A percentile compares a stretch with the other conserved stretches of the same genome.
Conservation (phyloP, 2,113 vertebrate genomes). For the Rhipidura dahli region DNA sequence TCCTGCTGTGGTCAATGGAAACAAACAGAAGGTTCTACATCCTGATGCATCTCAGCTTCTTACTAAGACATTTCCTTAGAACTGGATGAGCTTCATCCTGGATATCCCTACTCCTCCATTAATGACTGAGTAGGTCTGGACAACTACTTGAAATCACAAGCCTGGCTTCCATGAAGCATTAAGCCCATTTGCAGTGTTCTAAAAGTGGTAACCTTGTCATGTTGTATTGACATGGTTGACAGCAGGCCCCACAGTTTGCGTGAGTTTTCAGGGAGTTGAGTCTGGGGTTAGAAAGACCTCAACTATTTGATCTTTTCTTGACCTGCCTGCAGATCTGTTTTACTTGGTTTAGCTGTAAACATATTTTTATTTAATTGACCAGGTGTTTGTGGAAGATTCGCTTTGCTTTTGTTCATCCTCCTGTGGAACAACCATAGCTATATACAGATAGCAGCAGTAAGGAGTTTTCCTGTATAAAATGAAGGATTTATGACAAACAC, state of each 20-base stretch:
- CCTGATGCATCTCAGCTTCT: background rate
- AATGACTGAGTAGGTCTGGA: background rate
- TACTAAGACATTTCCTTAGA: background rate
- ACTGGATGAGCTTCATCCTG: background rate
- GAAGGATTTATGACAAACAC: background rate
- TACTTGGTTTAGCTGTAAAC: background rate
- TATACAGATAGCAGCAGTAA: background rate
- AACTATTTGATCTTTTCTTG: background rate
- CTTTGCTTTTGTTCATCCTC: background rate
- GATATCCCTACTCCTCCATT: no score
- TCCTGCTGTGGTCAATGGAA: background rate
- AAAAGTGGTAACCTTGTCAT: background rate
- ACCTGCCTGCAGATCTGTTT: background rate
- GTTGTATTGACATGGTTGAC: background rate
- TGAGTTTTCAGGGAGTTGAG: background rate
- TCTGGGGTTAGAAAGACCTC: background rate
- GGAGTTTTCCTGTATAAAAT: background rate
- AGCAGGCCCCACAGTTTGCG: background rate
- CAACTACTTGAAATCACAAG: background rate
- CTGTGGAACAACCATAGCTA: background rate
- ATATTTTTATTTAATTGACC: accelerated
- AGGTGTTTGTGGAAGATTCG: background rate
- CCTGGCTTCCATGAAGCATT: accelerated
- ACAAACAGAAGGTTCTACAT: background rate
- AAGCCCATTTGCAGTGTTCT: background rate